Base-by-base conservation (phyloP, 2,113 vertebrate species). In the Paratilapia polleni region DNA sequence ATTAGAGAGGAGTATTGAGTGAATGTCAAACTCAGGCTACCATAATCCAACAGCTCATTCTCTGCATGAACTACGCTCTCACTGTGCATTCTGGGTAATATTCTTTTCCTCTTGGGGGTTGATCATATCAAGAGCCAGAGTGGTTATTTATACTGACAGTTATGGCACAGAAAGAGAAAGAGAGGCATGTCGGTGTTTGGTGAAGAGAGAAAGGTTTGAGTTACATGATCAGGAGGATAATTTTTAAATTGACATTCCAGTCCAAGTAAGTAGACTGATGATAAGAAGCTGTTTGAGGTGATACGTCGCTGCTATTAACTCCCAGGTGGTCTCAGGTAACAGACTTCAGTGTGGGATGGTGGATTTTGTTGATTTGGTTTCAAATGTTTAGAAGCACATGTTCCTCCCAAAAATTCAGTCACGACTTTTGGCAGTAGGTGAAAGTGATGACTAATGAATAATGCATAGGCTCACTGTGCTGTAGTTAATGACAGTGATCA, bases 81-180 rank as follows among this genome's bases (percentile, higher is more conserved):
- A 68, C 81, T 49, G 56, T 94, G 92, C 92, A 95, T 93, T 62
- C 73, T 93, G 92, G 93, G 91, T 94, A 91, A 94, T n/a, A n/a
- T 94, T 93, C 90, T 84, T 93, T 90, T 87, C 47, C 87, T 93
- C 91, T 86, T 43, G 84, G 75, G 89, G 79, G 56, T 91, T 93
- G 86, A 92, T 92, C 88, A 68, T 90, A 90, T 93, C 92, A 93
- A 78, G 63, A 83, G 84, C 81, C 76, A 74, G 83, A 34, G 83
- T 84, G 87, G 85, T 91, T 93, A 94, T 93, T 94, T 80, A 87
- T 74, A 66, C 83, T 90, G 90, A 92, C 92, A 94, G 80, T 86
- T 75, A 77, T 74, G 78, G 79, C 74, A 85, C 31, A 66, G 76
- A 62, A 76, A 83, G 66, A 60, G 52, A 59, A 7, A 41, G 59